Evolutionary conservation across 2,888 invertebrate genomes (phyloP).

Genomic region (Scrobipalpa atriplicella): DNA sequence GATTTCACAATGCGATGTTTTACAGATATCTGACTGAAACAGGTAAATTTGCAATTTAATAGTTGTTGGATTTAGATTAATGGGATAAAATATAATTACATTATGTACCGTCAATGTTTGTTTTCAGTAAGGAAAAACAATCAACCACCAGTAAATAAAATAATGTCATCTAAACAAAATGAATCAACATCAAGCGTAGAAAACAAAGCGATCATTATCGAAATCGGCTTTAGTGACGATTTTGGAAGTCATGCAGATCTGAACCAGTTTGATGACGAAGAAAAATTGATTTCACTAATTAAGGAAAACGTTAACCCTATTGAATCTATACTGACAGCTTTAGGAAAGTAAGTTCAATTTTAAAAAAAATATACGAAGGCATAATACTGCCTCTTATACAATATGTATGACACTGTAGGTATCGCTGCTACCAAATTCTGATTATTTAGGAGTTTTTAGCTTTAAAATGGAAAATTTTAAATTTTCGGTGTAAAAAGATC

Average conservation of each 20-base stretch:
- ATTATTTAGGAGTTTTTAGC: no score
- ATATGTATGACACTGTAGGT: no score
- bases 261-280: not conserved
- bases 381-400: no score
- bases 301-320: not conserved
- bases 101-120: not conserved
- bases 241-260: not conserved
- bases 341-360: constrained; percentile 2
- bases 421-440: no score
- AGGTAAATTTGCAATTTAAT: not conserved
- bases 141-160: not conserved
- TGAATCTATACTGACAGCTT: not conserved
- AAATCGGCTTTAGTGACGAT: not conserved
- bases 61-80: not conserved
- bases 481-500: no score
- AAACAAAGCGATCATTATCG: not conserved
- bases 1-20: not conserved
- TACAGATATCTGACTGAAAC: not conserved
- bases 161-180: no score
- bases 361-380: not conserved
- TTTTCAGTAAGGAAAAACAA: not conserved
- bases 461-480: no score
- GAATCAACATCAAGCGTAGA: not conserved
- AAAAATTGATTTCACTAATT: not conserved
- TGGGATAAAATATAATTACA: no score